These are phyloP conservation scores for Orchesellides sinensis DNA, from an alignment of 2,888 invertebrate genomes.

Conservation along the genomic window DNA sequence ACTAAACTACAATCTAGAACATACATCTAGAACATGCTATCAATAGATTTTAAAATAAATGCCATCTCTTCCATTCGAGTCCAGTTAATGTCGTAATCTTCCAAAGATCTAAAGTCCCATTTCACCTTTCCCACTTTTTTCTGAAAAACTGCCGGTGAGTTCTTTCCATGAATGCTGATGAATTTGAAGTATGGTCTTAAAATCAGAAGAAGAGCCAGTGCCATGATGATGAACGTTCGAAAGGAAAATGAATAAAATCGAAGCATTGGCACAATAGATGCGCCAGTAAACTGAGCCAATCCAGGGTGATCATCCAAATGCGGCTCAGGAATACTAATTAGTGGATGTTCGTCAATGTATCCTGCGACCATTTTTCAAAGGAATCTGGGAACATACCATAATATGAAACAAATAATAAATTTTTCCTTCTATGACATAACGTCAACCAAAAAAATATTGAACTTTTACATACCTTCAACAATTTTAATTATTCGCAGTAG, in stretches of 20 bases:
- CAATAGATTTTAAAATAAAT: conserved; percentile 38
- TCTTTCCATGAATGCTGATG: conserved; percentile 63
- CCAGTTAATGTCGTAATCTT: background rate
- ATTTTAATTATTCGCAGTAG: conserved; percentile 14
- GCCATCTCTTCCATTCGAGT: background rate
- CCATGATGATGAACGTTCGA: conserved; percentile 67
- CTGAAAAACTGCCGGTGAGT: conserved; percentile 68
- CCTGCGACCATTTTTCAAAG: conserved; percentile 58
- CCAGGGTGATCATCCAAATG: conserved; percentile 72
- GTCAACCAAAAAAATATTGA: conserved; percentile 10
- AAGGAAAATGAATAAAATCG: conserved; percentile 73
- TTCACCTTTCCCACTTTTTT: conserved; percentile 65
- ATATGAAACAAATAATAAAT: background rate
- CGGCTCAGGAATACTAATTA: conserved; percentile 70
- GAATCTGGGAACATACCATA: conserved; percentile 30
- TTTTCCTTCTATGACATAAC: no score
- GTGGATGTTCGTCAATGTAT: conserved; percentile 68
- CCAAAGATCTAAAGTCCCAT: conserved; percentile 60
- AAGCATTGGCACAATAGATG: conserved; percentile 72
- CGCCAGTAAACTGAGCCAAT: conserved; percentile 68
- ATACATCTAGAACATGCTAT: conserved; percentile 24
- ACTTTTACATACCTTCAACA: conserved; percentile 33
- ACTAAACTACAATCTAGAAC: background rate
- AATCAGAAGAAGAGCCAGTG: conserved; percentile 67
- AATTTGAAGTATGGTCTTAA: conserved; percentile 67